Percentiles rank a stretch among this genome's conserved stretches.
Conservation (phyloP, 2,797 vertebrate genomes). For the Adrianichthys oophorus region DNA sequence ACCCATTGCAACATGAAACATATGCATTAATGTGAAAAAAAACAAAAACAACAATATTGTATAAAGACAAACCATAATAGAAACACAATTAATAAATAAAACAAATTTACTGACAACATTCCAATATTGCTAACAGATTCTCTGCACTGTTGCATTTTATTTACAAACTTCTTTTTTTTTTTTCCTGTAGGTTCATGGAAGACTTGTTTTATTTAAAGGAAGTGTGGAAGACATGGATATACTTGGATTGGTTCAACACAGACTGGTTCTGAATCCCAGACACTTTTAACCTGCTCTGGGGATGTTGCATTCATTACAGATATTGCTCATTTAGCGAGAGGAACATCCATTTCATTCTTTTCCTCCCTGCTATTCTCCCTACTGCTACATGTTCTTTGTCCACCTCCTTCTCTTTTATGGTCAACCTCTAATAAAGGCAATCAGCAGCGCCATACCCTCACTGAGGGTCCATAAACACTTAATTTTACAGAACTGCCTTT, state of each 20-base stretch:
- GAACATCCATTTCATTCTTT: slow-evolving; percentile 39
- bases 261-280: slow-evolving; percentile 39
- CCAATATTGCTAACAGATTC: slow-evolving; percentile 15
- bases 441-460: slow-evolving; percentile 65
- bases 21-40: slow-evolving; percentile 19
- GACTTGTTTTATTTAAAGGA: slow-evolving; percentile 49
- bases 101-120: slow-evolving; percentile 10
- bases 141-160: slow-evolving; percentile 35
- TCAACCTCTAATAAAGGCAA: slow-evolving; percentile 70
- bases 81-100: no score
- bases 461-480: slow-evolving; percentile 84
- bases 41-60: slow-evolving; percentile 6
- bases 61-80: neutral
- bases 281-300: slow-evolving; percentile 41
- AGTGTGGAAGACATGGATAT: slow-evolving; percentile 78
- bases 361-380: slow-evolving; percentile 28
- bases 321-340: slow-evolving; percentile 73
- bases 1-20: slow-evolving; percentile 19
- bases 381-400: slow-evolving; percentile 57
- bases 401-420: slow-evolving; percentile 66
- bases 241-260: slow-evolving; percentile 33
- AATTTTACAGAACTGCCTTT: slow-evolving; percentile 72
- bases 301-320: slow-evolving; percentile 68
- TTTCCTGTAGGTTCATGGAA: slow-evolving; percentile 41
- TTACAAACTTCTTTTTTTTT: slow-evolving; percentile 40